Evolutionary conservation across 2,797 vertebrate genomes (phyloP).

Genomic region (Enteromius afrohamiltoni): DNA sequence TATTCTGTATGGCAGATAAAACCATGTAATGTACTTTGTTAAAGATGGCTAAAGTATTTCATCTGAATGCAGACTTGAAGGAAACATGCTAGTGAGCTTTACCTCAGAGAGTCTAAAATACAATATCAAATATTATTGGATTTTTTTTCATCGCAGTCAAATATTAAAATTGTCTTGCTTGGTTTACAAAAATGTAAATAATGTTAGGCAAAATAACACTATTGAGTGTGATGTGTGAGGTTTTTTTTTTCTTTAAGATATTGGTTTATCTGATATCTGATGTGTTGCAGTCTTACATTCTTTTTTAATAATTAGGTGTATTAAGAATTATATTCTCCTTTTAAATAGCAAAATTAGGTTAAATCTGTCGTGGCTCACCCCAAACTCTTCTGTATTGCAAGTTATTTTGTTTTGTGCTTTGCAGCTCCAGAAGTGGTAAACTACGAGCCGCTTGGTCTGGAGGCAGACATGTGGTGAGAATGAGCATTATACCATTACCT

Average conservation of each 20-base stretch:
- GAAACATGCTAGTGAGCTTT: too few relatives aligned
- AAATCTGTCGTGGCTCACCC: neutral
- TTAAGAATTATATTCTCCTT: neutral
- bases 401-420: conserved; percentile 30
- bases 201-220: neutral
- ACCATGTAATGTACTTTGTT: neutral
- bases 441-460: conserved; percentile 95
- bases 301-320: neutral
- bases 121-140: neutral
- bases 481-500: neutral
- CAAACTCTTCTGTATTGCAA: neutral
- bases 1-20: neutral
- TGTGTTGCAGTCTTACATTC: too few relatives aligned
- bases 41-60: neutral
- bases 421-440: conserved; percentile 98
- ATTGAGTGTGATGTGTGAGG: neutral
- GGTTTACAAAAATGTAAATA: neutral
- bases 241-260: neutral
- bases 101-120: neutral
- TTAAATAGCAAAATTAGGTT: neutral
- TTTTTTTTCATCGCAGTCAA: neutral
- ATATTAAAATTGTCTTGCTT: conserved; percentile 10
- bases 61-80: neutral
- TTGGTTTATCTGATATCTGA: neutral
- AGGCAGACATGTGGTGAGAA: conserved; percentile 99